Conservation (phyloP, 2,113 vertebrate species). For the Pao palembangensis region DNA sequence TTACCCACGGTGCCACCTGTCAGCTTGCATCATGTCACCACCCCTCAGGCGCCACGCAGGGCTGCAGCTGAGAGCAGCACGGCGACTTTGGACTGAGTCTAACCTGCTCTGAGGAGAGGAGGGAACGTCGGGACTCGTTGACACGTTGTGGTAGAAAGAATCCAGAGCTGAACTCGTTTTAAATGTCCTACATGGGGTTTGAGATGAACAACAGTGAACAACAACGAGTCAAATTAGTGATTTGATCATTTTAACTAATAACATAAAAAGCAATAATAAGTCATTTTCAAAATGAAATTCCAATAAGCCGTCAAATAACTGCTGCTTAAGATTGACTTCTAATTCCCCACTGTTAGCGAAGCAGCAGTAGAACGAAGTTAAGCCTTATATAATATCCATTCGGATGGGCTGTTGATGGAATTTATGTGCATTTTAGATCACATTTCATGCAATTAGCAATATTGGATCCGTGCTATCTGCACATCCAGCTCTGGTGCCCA, state of each 20-base stretch:
- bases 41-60: slow-evolving; percentile 58
- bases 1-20: slow-evolving; percentile 61
- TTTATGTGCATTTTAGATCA: not conserved
- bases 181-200: not conserved
- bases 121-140: too few relatives aligned
- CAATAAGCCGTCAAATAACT: slow-evolving; percentile 27
- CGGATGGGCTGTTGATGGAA: not conserved
- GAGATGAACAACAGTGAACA: slow-evolving; percentile 12
- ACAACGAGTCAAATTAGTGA: slow-evolving; percentile 17
- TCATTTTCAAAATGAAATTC: slow-evolving; percentile 14
- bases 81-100: too few relatives aligned
- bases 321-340: slow-evolving; percentile 21
- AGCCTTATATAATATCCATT: not conserved
- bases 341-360: not conserved
- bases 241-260: slow-evolving; percentile 20
- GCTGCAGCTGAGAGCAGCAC: slow-evolving; percentile 45
- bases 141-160: not conserved
- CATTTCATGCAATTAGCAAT: slow-evolving; percentile 2
- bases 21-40: slow-evolving; percentile 59
- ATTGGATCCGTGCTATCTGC: not conserved
- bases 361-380: slow-evolving; percentile 7
- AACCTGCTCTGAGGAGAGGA: too few relatives aligned
- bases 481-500: too few relatives aligned
- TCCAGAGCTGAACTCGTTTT: not conserved
- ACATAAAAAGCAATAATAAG: slow-evolving; percentile 24